Evolutionary conservation across 2,888 invertebrate genomes (phyloP), one percentile per base, ranked within the genome.

Genomic region (Noctua fimbriata): DNA sequence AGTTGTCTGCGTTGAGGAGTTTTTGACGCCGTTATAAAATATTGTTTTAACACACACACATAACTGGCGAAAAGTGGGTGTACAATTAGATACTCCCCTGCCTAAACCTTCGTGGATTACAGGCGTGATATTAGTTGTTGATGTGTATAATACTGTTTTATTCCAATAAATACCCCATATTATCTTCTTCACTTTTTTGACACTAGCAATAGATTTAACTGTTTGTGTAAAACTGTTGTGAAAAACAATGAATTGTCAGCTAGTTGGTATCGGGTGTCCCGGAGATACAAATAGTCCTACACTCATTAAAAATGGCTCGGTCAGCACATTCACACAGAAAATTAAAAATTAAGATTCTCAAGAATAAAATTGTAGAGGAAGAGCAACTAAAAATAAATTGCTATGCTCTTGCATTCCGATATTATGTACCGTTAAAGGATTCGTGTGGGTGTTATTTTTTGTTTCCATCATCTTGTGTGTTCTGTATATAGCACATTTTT

Each of bases 401-500:
- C n/a, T 70, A n/a, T 10, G 65, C 52, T 73, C 5, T 69, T 55
- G 60, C 55, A 73, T 80, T 73, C 66, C 36, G 32, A 47, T 66
- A 74, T 32, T 60, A 47, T 10, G 41, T n/a, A 47, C 80, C 58
- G 49, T 41, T 75, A 71, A 60, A 77, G 63, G 47, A 70, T 41
- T 69, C 18, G 14, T 44, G 52, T 70, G 4, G n/a, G 16, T 60
- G 36, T 60, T 28, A 52, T 72, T 75, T 79, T 77, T 79, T 79
- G 21, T 73, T 63, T 69, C n/a, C 58, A 84, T 55, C 78, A 60
- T 65, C 52, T 69, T 79, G 60, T 84, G 65, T 70, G 73, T 71
- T 81, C 80, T 52, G 21, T 67, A 21, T 74, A 75, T 2, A 65
- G 41, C 44, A 73, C 6, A 71, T 85, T 85, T 90, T 86, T 86